Percentiles rank a stretch among this genome's conserved stretches.
phyloP scores from a whole-genome alignment of 1,140 invertebrate genomes.

The Philotrypesis tridentata region DNA sequence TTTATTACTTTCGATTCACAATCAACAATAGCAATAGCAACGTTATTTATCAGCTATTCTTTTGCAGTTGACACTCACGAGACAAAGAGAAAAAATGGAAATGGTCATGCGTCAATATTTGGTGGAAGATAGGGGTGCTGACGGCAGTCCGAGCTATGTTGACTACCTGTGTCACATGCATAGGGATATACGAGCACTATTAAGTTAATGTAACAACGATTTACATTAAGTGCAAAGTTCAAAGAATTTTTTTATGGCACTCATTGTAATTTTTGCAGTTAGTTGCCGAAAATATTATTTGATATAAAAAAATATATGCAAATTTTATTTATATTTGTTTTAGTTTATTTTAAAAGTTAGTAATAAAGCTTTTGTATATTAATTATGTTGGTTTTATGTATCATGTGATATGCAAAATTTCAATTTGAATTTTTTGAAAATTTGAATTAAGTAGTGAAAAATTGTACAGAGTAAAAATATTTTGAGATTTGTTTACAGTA shows the following conservation, averaged over 20 bases:
- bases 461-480: neutral
- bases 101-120: conserved; percentile 96
- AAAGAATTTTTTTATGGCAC: neutral
- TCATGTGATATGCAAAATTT: conserved; percentile 12
- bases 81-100: conserved; percentile 96
- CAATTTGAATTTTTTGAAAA: neutral
- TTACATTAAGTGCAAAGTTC: neutral
- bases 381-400: conserved; percentile 9
- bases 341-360: conserved; percentile 19
- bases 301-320: conserved; percentile 27
- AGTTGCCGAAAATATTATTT: conserved; percentile 13
- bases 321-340: conserved; percentile 41
- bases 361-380: conserved; percentile 25
- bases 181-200: conserved; percentile 94
- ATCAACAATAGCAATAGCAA: neutral
- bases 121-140: conserved; percentile 94
- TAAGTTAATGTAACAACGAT: conserved; percentile 76
- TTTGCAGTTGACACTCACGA: conserved; percentile 90
- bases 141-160: conserved; percentile 93
- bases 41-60: neutral
- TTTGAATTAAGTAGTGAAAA: neutral
- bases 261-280: conserved; percentile 1
- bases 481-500: neutral
- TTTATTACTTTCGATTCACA: conserved; percentile 33
- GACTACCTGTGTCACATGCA: conserved; percentile 99